These are phyloP conservation scores for Trichechus manatus DNA, from an alignment of 2,113 vertebrate genomes.

Conservation along the genomic window DNA sequence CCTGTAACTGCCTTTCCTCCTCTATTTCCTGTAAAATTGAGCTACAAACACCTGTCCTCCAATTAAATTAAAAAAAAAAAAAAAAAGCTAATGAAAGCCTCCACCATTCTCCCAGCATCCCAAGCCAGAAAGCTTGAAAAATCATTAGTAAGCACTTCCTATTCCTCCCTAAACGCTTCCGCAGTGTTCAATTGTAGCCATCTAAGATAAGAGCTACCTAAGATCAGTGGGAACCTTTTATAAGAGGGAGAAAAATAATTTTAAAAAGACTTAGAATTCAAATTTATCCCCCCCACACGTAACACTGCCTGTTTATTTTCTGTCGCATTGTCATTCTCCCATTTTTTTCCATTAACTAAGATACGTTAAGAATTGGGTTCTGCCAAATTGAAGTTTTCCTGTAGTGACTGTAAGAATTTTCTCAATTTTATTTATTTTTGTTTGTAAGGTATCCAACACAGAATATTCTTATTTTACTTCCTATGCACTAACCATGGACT, in stretches of 20 bases:
- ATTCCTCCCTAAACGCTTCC: not conserved
- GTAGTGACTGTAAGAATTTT: constrained; percentile 13
- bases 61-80: not conserved
- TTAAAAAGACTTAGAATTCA: not conserved
- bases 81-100: not conserved
- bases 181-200: not conserved
- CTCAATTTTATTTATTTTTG: not conserved
- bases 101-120: not conserved
- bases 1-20: not conserved
- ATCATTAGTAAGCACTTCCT: not conserved
- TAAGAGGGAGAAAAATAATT: not conserved
- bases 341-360: not conserved
- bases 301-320: not conserved
- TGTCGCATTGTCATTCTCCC: not conserved
- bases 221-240: not conserved
- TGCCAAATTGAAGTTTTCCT: constrained; percentile 32
- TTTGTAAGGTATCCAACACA: not conserved
- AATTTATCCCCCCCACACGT: not conserved
- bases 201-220: not conserved
- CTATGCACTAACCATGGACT: constrained; percentile 34
- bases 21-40: constrained; percentile 24
- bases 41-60: not conserved
- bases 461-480: constrained; percentile 64
- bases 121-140: constrained; percentile 36
- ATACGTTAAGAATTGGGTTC: not conserved